phyloP scores from a whole-genome alignment of 2,113 vertebrate genomes.

The Labeo catla region DNA sequence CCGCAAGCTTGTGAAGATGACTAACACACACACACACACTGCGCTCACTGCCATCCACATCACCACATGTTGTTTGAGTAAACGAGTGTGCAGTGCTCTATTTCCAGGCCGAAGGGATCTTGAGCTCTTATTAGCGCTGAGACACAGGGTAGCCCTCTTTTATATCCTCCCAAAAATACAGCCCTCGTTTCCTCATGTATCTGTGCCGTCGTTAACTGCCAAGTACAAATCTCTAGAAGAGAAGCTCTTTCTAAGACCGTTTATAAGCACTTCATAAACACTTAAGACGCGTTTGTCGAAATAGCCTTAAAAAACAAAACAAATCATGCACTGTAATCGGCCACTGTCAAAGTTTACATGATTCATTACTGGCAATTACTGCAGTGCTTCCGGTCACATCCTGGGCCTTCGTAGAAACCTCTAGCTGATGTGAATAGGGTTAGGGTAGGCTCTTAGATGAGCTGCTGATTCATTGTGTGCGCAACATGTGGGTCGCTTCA shows the following conservation, averaged over 20 bases:
- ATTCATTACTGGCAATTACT: constrained; percentile 21
- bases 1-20: neutral
- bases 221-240: constrained; percentile 47
- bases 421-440: neutral
- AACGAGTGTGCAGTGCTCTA: constrained; percentile 22
- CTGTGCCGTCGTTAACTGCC: constrained; percentile 57
- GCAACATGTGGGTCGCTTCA: neutral
- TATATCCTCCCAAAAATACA: constrained; percentile 27
- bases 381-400: constrained; percentile 34
- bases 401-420: neutral
- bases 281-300: constrained; percentile 37
- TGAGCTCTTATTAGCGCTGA: constrained; percentile 4
- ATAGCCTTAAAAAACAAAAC: constrained; percentile 44
- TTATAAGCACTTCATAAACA: constrained; percentile 56
- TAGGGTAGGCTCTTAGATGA: neutral
- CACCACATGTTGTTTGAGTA: constrained; percentile 20
- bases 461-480: neutral
- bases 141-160: constrained; percentile 50
- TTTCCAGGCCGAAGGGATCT: constrained; percentile 2
- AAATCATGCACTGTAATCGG: constrained; percentile 39
- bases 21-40: constrained; percentile 18
- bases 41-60: constrained; percentile 3
- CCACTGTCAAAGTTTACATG: constrained; percentile 29
- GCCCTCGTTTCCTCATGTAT: neutral
- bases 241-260: constrained; percentile 39